Evolutionary conservation across 2,888 invertebrate genomes (phyloP).

Genomic region (Ganaspis brasiliensis): DNA sequence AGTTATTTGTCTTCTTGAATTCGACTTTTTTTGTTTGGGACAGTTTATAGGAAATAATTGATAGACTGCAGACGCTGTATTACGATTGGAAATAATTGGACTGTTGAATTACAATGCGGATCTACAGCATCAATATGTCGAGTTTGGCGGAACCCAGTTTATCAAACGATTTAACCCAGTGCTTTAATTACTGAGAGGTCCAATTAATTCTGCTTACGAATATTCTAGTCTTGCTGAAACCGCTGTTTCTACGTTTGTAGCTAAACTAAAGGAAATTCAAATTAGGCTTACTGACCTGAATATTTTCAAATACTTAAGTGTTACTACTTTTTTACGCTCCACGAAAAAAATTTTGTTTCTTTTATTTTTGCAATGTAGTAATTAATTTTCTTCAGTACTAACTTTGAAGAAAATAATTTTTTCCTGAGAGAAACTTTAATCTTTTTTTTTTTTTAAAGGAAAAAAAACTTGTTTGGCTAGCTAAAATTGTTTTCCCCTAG

Average conservation of each 20-base stretch:
- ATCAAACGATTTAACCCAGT: conserved; percentile 48
- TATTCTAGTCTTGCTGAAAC: conserved; percentile 44
- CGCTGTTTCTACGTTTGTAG: conserved; percentile 28
- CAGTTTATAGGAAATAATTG: background rate
- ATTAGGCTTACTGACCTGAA: background rate
- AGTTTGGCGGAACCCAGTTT: conserved; percentile 1
- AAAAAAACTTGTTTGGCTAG: too few relatives aligned
- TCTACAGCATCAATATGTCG: conserved; percentile 18
- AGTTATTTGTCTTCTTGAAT: background rate
- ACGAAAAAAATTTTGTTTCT: too few relatives aligned
- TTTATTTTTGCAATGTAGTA: too few relatives aligned
- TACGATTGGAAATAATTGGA: conserved; percentile 11
- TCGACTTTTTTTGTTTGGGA: background rate
- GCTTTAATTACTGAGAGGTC: conserved; percentile 55
- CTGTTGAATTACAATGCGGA: conserved; percentile 21
- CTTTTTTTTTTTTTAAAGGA: too few relatives aligned
- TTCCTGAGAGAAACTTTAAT: too few relatives aligned
- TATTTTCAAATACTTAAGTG: too few relatives aligned
- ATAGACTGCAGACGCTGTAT: background rate
- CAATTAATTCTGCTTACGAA: conserved; percentile 53
- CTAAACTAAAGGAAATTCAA: conserved; percentile 21
- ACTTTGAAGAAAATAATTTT: too few relatives aligned
- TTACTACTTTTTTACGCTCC: too few relatives aligned
- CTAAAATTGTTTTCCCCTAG: too few relatives aligned
- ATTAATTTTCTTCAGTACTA: too few relatives aligned